Percentiles rank a stretch among this genome's conserved stretches.
Conservation (phyloP, 2,797 vertebrate species). For the Merluccius polli region DNA sequence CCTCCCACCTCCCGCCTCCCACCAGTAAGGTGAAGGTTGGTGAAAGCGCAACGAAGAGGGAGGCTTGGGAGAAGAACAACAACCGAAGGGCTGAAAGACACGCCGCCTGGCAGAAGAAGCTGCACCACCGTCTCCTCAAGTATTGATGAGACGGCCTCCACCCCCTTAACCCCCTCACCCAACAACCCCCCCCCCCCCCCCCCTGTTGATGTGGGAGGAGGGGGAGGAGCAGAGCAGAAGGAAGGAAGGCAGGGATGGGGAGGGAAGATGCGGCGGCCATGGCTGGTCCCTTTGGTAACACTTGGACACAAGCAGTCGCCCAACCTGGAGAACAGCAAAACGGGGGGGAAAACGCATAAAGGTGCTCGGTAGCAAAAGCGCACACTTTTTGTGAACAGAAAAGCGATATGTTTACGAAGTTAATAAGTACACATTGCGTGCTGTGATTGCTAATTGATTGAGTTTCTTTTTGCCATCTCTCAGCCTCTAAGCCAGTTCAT, state of each 20-base stretch:
- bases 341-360: background rate
- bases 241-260: too few species aligned
- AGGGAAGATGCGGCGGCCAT: background rate
- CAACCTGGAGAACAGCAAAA: background rate
- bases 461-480: background rate
- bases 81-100: background rate
- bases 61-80: background rate
- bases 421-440: too few species aligned
- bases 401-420: too few species aligned
- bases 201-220: too few species aligned
- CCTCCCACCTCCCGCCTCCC: background rate
- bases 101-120: too few species aligned
- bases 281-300: background rate
- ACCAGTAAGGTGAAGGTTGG: background rate
- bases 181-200: background rate
- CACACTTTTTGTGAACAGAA: background rate
- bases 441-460: too few species aligned
- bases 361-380: too few species aligned
- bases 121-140: too few species aligned
- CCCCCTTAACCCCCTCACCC: background rate
- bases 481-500: background rate
- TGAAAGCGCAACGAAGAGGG: background rate
- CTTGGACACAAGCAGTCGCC: background rate
- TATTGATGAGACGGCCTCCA: background rate
- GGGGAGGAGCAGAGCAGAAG: too few species aligned